Evolutionary conservation across 2,797 vertebrate species (phyloP), one percentile per base, ranked within the genome.

Genomic region (Gambelia wislizenii): DNA sequence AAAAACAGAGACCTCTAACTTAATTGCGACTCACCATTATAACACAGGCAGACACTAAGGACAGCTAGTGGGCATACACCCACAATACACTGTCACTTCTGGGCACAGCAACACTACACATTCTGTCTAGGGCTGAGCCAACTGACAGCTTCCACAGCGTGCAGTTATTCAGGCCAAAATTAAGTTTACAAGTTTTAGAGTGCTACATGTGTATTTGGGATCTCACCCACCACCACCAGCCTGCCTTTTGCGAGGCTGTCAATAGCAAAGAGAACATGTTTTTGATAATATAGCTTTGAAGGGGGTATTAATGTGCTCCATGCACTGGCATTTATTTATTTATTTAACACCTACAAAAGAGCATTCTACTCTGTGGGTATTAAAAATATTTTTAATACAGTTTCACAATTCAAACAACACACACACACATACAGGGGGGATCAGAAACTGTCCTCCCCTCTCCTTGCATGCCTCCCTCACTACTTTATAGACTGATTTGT

Each of bases 61-160:
- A 96, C 96, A 96, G 96, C 96, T 96, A 97, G 96, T 96, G 97
- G 96, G 95, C 96, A 96, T 88, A 89, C 25, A 93, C 92, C 95
- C 94, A 92, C 91, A 96, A 94, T 93, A 94, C 96, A 96, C 87
- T 91, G 93, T 91, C 96, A 94, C 94, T 89, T 91, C 92, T 70
- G 36, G 6, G 52, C 0, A 80, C 92, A 95, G 92, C 94, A 94
- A 89, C 78, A 64, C 87, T 84, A 80, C 87, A 54, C 89, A 74
- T 80, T 70, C 93, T 70, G 77, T 18, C 82, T 9, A 64, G 88
- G 89, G 72, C 89, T 93, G 93, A 91, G 91, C 67, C 92, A 64
- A 83, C 4, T 91, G 94, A 93, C 95, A 95, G 92, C 86, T 95
- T 91, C 79, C 9, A 1, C 36, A 87, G 92, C 44, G 78, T 0